Conservation (phyloP, 2,888 invertebrate genomes). For the Oeneis ivallda region DNA sequence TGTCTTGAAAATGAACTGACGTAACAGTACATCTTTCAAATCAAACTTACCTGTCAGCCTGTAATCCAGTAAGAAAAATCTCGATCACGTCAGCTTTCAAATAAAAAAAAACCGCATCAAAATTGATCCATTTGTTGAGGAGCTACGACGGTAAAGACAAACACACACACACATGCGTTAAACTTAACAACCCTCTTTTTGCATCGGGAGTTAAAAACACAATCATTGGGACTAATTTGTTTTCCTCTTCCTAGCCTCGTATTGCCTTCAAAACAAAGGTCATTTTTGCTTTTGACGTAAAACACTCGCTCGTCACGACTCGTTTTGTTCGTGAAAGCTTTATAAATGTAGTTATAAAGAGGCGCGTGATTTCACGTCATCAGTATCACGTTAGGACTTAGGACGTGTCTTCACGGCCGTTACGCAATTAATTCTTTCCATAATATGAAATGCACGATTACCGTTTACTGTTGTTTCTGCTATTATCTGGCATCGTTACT, state of each 20-base stretch:
- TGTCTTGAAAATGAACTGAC: too few species aligned
- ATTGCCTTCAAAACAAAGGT: constrained; percentile 15
- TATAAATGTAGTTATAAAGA: constrained; percentile 22
- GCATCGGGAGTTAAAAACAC: too few species aligned
- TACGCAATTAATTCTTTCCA: constrained; percentile 12
- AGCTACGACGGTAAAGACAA: too few species aligned
- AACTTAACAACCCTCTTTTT: too few species aligned
- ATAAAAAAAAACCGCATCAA: too few species aligned
- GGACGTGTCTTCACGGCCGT: constrained; percentile 13
- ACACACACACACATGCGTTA: too few species aligned
- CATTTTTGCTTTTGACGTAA: constrained; percentile 24
- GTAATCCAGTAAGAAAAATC: too few species aligned
- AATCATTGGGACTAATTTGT: constrained; percentile 21
- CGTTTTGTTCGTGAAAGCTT: constrained; percentile 24
- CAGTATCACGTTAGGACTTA: too few species aligned
- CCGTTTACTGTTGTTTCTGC: not conserved
- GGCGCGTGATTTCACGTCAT: constrained; percentile 23
- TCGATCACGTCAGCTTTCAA: too few species aligned
- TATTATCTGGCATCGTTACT: not conserved
- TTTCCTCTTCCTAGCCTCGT: constrained; percentile 5
- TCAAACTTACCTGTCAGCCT: too few species aligned
- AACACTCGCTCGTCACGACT: constrained; percentile 28
- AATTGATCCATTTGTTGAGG: too few species aligned
- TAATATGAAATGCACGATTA: not conserved
- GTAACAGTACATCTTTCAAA: too few species aligned